These are phyloP conservation scores for Xanthostigma xanthostigma DNA, from an alignment of 2,888 invertebrate species.

Conservation along the genomic window DNA sequence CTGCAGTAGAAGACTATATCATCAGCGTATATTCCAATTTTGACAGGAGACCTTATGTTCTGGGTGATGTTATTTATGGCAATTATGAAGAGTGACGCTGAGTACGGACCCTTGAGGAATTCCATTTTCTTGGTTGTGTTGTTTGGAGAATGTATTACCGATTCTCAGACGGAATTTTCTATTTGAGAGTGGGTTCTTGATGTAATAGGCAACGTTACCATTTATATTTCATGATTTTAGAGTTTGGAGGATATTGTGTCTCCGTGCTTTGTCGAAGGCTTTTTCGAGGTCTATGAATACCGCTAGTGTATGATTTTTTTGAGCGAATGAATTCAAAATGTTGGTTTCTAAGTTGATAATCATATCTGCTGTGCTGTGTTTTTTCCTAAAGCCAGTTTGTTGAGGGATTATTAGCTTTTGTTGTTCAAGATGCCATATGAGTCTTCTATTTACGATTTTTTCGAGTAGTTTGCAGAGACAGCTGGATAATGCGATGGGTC, in stretches of 20 bases:
- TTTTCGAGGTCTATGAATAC: slow-evolving; percentile 10
- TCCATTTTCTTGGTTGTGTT: slow-evolving; percentile 10
- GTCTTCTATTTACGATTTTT: slow-evolving; percentile 4
- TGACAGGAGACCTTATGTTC: neutral
- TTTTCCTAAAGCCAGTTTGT: slow-evolving; percentile 10
- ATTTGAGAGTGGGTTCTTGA: slow-evolving; percentile 3
- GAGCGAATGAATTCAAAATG: neutral
- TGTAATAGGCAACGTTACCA: slow-evolving; percentile 3
- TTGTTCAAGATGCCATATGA: slow-evolving; percentile 8
- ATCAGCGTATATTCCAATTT: slow-evolving; percentile 8
- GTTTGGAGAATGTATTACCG: neutral
- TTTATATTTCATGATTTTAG: slow-evolving; percentile 4
- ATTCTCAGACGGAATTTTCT: neutral
- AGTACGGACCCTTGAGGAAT: slow-evolving; percentile 11
- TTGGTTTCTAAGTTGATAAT: slow-evolving; percentile 9
- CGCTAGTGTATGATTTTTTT: neutral
- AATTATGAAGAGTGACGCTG: slow-evolving; percentile 10
- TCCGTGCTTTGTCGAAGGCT: slow-evolving; percentile 8
- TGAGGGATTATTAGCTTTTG: slow-evolving; percentile 6
- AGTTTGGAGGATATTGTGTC: slow-evolving; percentile 1
- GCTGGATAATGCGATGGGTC: slow-evolving; percentile 4
- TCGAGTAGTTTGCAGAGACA: slow-evolving; percentile 4
- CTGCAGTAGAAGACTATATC: slow-evolving; percentile 7
- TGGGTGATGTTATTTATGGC: slow-evolving; percentile 8
- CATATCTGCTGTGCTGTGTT: slow-evolving; percentile 9